Conservation (phyloP, 2,888 invertebrate genomes). For the Cephus rjabovi region DNA sequence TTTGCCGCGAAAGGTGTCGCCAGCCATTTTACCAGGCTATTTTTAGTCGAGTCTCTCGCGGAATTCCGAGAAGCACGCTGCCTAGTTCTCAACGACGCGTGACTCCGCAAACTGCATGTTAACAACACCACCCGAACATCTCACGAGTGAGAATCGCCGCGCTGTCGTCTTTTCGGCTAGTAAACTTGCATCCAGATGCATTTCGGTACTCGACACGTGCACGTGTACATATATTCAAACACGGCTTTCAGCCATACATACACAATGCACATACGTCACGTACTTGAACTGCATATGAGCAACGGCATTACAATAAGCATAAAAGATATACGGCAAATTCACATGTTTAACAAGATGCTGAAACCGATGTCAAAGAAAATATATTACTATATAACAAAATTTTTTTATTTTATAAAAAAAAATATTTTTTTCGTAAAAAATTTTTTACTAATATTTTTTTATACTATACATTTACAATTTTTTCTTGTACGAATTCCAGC, state of each 20-base stretch:
- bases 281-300: background rate
- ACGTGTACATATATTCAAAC: background rate
- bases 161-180: constrained; percentile 25
- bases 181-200: constrained; percentile 7
- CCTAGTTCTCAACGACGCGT: constrained; percentile 49
- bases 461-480: background rate
- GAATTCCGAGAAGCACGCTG: constrained; percentile 34
- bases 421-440: background rate
- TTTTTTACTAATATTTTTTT: background rate
- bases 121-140: constrained; percentile 41
- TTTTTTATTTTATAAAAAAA: background rate
- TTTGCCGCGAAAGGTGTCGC: background rate
- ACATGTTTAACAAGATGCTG: background rate
- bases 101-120: constrained; percentile 55
- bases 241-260: background rate
- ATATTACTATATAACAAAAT: background rate
- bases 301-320: background rate
- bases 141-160: constrained; percentile 19
- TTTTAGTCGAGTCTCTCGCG: constrained; percentile 21
- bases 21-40: background rate
- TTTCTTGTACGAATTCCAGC: background rate
- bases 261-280: background rate
- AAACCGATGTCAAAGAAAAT: constrained; percentile 10
- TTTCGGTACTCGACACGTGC: background rate
- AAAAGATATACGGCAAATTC: background rate